phyloP scores from a whole-genome alignment of 2,113 vertebrate genomes.

The Ictalurus punctatus region DNA sequence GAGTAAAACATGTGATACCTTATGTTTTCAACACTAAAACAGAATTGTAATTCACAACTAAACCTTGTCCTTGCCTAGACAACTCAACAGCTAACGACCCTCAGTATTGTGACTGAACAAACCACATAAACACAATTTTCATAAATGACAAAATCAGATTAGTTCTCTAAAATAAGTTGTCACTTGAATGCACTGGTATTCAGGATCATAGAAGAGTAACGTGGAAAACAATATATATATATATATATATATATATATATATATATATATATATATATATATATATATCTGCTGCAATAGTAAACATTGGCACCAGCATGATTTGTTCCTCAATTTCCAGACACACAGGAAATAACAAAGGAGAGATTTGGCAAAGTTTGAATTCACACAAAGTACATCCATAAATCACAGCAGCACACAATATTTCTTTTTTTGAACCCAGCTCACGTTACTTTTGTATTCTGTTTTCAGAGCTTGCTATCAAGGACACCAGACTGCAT shows the following conservation, averaged over 20 bases:
- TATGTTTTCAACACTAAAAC: neutral
- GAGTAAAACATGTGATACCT: neutral
- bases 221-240: neutral
- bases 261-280: too few species aligned
- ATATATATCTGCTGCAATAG: neutral
- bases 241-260: too few species aligned
- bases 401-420: constrained; percentile 43
- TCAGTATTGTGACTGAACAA: neutral
- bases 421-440: constrained; percentile 21
- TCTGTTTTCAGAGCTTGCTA: constrained; percentile 31
- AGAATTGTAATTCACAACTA: constrained; percentile 3
- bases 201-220: neutral
- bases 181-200: neutral
- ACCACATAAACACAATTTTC: neutral
- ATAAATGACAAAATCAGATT: neutral
- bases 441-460: constrained; percentile 20
- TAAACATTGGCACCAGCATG: neutral
- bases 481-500: constrained; percentile 7
- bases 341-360: neutral
- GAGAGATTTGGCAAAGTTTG: constrained; percentile 18
- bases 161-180: neutral
- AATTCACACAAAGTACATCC: constrained; percentile 25
- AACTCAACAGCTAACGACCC: neutral
- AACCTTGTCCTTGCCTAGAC: neutral
- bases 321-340: constrained; percentile 29